Evolutionary conservation across 2,113 vertebrate genomes (phyloP).

Genomic region (Bujurquina vittata): DNA sequence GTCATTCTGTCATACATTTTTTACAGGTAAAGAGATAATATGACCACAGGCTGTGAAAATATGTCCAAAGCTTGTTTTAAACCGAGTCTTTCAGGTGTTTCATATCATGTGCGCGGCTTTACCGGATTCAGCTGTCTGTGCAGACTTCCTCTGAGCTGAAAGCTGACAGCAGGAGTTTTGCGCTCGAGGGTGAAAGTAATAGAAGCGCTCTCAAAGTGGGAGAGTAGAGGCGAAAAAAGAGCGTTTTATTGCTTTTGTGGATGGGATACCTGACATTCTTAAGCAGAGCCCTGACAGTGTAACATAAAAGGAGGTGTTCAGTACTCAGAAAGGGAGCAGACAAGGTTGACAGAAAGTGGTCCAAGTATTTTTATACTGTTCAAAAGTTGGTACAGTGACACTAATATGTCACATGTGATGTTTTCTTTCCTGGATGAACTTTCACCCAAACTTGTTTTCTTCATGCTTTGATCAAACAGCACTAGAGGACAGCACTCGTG

Average conservation of each 20-base stretch:
- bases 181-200: slow-evolving; percentile 20
- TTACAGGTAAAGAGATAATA: neutral
- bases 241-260: slow-evolving; percentile 17
- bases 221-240: neutral
- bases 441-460: slow-evolving; percentile 3
- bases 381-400: slow-evolving; percentile 14
- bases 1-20: neutral
- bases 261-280: slow-evolving; percentile 14
- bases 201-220: slow-evolving; percentile 17
- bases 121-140: neutral
- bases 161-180: slow-evolving; percentile 21
- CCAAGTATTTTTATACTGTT: slow-evolving; percentile 28
- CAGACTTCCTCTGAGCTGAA: neutral
- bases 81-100: fast-evolving
- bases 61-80: neutral
- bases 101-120: neutral
- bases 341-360: slow-evolving; percentile 6
- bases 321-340: neutral
- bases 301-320: slow-evolving; percentile 19
- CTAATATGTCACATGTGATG: neutral
- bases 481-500: neutral
- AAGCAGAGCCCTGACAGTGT: slow-evolving; percentile 16
- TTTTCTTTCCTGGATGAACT: slow-evolving; percentile 24
- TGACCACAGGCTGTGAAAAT: neutral
- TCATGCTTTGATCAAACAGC: slow-evolving; percentile 27